Percentiles rank a stretch among this genome's conserved stretches.
These are phyloP conservation scores for Otus sunia DNA, from an alignment of 2,113 vertebrate genomes.

Conservation along the genomic window DNA sequence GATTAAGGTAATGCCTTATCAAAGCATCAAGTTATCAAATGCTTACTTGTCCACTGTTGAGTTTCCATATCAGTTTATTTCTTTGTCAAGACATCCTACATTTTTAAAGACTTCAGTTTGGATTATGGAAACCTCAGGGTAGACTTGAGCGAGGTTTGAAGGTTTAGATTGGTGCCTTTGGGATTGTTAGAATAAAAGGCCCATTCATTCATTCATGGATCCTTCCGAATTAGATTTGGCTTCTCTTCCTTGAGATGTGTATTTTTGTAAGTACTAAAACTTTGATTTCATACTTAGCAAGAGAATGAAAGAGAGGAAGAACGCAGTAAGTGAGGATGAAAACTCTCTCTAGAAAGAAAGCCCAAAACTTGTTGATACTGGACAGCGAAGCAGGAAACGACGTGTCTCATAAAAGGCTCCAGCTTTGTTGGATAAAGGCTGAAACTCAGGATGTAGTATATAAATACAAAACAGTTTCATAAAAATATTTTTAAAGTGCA, in stretches of 20 bases:
- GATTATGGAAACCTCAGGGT: not conserved
- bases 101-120: constrained; percentile 1
- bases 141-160: not conserved
- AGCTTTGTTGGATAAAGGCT: not conserved
- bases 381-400: not conserved
- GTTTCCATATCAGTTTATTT: not conserved
- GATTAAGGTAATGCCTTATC: not conserved
- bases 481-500: not conserved
- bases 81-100: not conserved
- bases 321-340: not conserved
- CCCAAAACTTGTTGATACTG: constrained; percentile 9
- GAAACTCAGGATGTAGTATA: constrained; percentile 5
- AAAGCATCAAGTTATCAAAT: constrained; percentile 12
- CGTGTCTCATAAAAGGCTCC: not conserved
- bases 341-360: not conserved
- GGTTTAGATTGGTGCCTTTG: not conserved
- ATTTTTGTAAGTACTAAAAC: constrained; percentile 38
- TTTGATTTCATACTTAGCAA: constrained; percentile 15
- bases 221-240: not conserved
- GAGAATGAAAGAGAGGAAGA: not conserved
- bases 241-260: constrained; percentile 18
- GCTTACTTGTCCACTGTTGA: not conserved
- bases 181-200: constrained; percentile 14
- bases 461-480: constrained; percentile 25
- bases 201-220: not conserved